Conservation (phyloP, 2,888 invertebrate species). For the Apamea sordens region DNA sequence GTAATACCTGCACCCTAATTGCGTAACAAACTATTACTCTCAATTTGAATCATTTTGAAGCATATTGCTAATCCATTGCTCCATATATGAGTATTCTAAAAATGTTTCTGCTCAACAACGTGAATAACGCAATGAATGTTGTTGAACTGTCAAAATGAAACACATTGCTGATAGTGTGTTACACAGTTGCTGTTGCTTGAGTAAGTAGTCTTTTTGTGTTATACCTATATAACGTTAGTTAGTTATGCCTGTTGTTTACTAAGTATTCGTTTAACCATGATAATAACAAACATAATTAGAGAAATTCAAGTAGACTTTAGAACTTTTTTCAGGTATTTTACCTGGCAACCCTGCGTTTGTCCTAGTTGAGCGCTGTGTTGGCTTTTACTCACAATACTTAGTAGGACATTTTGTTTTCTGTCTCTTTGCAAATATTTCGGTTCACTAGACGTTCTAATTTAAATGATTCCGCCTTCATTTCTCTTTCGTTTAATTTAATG, state of each 20-base stretch:
- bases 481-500: conserved; percentile 37
- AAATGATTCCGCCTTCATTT: conserved; percentile 40
- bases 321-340: not conserved
- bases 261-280: not conserved
- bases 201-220: too few relatives aligned
- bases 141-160: too few relatives aligned
- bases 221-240: not conserved
- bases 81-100: too few relatives aligned
- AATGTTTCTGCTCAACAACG: too few relatives aligned
- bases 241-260: not conserved
- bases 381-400: conserved; percentile 63
- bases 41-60: too few relatives aligned
- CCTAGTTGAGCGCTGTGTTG: conserved; percentile 57
- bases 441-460: conserved; percentile 67
- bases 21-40: too few relatives aligned
- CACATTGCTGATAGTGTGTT: too few relatives aligned
- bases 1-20: too few relatives aligned
- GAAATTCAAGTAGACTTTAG: not conserved
- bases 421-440: conserved; percentile 68
- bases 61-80: too few relatives aligned
- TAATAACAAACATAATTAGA: not conserved
- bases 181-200: too few relatives aligned
- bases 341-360: conserved; percentile 57
- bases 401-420: conserved; percentile 67
- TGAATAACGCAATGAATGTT: too few relatives aligned